phyloP scores from a whole-genome alignment of 2,113 vertebrate genomes.

The Cygnus buccinator region DNA sequence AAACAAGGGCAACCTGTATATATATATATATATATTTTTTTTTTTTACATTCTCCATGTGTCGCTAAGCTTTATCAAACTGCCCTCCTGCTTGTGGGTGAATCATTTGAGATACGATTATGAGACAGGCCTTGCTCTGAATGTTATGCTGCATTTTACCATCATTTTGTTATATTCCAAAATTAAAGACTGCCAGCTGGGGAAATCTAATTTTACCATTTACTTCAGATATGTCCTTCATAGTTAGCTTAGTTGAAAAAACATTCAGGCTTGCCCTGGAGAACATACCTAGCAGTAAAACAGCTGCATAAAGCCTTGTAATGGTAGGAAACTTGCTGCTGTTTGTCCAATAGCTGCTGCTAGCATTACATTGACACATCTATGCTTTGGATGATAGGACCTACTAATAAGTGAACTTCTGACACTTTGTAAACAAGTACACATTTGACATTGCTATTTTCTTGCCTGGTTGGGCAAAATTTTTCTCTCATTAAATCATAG shows the following conservation, averaged over 20 bases:
- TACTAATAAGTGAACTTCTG: neutral
- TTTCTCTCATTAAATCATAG: neutral
- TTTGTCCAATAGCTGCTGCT: neutral
- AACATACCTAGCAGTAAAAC: neutral
- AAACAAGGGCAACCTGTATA: neutral
- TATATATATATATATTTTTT: too few species aligned
- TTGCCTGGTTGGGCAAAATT: neutral
- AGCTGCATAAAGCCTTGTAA: neutral
- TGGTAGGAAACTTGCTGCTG: neutral
- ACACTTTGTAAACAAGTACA: neutral
- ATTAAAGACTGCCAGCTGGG: neutral
- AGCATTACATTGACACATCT: neutral
- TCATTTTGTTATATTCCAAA: neutral
- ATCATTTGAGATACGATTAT: neutral
- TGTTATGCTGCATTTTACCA: neutral
- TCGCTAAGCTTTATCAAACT: neutral
- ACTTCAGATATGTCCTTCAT: neutral
- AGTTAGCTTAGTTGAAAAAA: neutral
- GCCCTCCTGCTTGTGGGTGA: neutral
- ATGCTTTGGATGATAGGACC: neutral
- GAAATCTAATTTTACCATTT: neutral
- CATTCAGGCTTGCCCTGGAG: neutral
- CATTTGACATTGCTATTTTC: neutral
- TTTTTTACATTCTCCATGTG: neutral
- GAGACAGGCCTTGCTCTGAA: neutral